Percentiles rank a stretch among this genome's conserved stretches.
These are phyloP conservation scores for Lagocephalus sceleratus DNA, from an alignment of 2,797 vertebrate genomes.

Conservation along the genomic window DNA sequence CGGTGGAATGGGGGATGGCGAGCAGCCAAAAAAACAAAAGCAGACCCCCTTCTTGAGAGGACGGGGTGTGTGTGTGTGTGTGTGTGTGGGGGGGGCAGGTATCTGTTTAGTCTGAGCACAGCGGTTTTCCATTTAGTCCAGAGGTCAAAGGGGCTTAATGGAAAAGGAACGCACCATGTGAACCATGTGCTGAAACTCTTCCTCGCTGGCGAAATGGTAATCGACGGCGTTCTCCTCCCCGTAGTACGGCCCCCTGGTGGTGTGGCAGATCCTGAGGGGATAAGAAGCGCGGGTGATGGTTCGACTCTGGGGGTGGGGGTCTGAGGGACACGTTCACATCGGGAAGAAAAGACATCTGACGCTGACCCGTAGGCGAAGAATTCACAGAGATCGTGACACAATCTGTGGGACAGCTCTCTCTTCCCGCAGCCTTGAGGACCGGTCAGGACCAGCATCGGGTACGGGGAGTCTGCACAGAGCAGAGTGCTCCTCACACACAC, in stretches of 20 bases:
- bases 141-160: neutral
- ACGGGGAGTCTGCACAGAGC: conserved; percentile 77
- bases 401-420: conserved; percentile 82
- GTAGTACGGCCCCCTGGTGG: conserved; percentile 84
- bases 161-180: conserved; percentile 69
- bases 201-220: conserved; percentile 87
- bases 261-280: conserved; percentile 83
- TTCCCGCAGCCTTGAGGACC: conserved; percentile 89
- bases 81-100: no score
- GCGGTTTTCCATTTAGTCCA: neutral
- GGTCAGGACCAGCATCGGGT: conserved; percentile 88
- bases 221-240: conserved; percentile 87
- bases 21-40: no score
- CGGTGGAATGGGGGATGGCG: no score
- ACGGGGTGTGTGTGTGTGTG: no score
- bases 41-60: no score
- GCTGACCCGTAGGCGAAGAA: conserved; percentile 89
- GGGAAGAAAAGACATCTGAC: neutral
- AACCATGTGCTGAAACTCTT: conserved; percentile 84
- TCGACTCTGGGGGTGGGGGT: no score
- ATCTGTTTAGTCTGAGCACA: no score
- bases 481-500: conserved; percentile 81
- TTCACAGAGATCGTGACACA: conserved; percentile 84
- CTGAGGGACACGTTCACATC: no score
- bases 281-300: no score